phyloP scores from a whole-genome alignment of 2,797 vertebrate species.

The Diglossa cyanea region DNA sequence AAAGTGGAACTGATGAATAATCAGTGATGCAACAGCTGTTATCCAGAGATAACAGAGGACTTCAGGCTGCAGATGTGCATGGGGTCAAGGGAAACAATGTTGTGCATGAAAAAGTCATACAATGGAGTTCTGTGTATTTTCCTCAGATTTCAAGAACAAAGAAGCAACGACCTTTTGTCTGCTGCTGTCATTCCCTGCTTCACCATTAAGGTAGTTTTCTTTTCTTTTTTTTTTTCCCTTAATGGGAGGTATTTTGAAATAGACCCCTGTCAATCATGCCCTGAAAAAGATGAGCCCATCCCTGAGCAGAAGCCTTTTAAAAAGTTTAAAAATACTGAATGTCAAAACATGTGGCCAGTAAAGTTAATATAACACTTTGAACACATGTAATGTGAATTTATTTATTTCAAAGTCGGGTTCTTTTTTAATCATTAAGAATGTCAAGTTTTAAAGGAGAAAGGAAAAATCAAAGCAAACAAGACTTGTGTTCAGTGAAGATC shows the following conservation, averaged over 20 bases:
- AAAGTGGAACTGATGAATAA: constrained; percentile 57
- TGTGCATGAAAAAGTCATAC: constrained; percentile 48
- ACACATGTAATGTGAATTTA: not conserved
- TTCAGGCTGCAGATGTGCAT: constrained; percentile 63
- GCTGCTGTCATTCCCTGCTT: constrained; percentile 46
- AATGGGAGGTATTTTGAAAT: constrained; percentile 34
- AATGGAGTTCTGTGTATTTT: constrained; percentile 63
- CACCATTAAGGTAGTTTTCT: constrained; percentile 43
- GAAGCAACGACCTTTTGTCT: constrained; percentile 37
- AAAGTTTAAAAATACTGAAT: not conserved
- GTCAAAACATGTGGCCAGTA: not conserved
- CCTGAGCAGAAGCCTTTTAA: not conserved
- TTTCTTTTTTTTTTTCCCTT: not conserved
- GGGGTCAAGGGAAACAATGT: constrained; percentile 52
- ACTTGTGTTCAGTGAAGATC: not conserved
- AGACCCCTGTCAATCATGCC: constrained; percentile 12
- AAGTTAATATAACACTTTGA: not conserved
- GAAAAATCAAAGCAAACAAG: not conserved
- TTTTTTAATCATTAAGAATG: not conserved
- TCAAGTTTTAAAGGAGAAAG: not conserved
- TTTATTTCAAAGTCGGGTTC: not conserved
- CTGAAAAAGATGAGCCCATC: constrained; percentile 2
- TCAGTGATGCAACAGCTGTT: constrained; percentile 65
- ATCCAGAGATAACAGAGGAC: constrained; percentile 63
- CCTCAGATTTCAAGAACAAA: constrained; percentile 63